Conservation (phyloP, 2,113 vertebrate species). For the Myotis davidii region DNA sequence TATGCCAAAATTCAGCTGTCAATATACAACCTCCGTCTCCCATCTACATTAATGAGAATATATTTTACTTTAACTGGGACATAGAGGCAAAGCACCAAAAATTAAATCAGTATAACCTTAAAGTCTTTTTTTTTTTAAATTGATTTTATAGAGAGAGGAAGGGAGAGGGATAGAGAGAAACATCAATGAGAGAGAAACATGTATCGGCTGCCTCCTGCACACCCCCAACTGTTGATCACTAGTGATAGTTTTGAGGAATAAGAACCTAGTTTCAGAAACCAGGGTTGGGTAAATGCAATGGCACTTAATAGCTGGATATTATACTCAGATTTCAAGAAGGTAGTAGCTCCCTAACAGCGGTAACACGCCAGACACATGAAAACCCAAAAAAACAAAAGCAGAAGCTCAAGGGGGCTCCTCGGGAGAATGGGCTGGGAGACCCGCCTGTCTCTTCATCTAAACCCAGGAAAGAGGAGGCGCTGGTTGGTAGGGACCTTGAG, state of each 20-base stretch:
- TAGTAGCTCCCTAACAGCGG: not conserved
- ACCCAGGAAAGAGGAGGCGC: not conserved
- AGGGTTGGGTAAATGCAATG: not conserved
- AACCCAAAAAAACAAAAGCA: not conserved
- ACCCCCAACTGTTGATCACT: not conserved
- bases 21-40: not conserved
- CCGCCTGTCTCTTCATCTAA: not conserved
- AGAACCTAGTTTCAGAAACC: not conserved
- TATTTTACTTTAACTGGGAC: not conserved
- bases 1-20: not conserved
- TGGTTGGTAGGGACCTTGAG: not conserved
- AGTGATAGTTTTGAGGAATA: not conserved
- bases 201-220: too few species aligned
- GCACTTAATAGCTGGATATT: not conserved
- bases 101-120: not conserved
- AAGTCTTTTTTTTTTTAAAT: not conserved
- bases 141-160: not conserved
- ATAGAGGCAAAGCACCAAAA: not conserved
- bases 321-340: not conserved
- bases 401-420: not conserved
- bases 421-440: not conserved
- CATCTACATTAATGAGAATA: too few species aligned
- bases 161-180: not conserved
- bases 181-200: too few species aligned
- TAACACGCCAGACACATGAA: not conserved